These are phyloP conservation scores for Notodonta dromedarius DNA, from an alignment of 2,888 invertebrate genomes.

Conservation along the genomic window DNA sequence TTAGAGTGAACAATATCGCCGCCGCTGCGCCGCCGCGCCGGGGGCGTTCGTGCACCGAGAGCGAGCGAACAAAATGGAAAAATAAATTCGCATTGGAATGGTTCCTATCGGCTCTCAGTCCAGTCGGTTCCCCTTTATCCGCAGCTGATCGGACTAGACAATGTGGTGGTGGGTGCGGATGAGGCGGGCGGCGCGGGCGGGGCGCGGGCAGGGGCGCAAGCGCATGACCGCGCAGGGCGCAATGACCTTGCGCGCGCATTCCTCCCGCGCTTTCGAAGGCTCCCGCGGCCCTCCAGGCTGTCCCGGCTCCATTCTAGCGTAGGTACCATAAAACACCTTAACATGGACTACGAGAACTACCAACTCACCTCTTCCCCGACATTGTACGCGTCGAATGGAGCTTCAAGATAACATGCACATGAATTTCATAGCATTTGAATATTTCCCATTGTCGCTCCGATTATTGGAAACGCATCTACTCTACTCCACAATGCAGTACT, in stretches of 20 bases:
- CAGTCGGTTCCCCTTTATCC: constrained; percentile 77
- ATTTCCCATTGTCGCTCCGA: neutral
- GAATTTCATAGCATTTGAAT: neutral
- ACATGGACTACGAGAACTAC: constrained; percentile 32
- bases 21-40: constrained; percentile 13
- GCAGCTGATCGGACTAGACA: constrained; percentile 78
- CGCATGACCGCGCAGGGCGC: constrained; percentile 84
- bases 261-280: constrained; percentile 72
- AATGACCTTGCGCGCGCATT: constrained; percentile 83
- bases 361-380: constrained; percentile 41
- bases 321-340: constrained; percentile 53
- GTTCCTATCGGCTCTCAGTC: constrained; percentile 71
- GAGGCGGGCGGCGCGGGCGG: constrained; percentile 42
- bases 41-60: constrained; percentile 66
- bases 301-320: constrained; percentile 59
- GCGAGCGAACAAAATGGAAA: constrained; percentile 65
- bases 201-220: constrained; percentile 60
- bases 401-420: constrained; percentile 24
- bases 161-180: constrained; percentile 64
- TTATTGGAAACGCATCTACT: neutral
- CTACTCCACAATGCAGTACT: constrained; percentile 18
- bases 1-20: constrained; percentile 59
- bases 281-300: constrained; percentile 68
- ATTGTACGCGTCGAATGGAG: constrained; percentile 50
- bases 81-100: constrained; percentile 74